Percentiles rank a stretch among this genome's conserved stretches.
Evolutionary conservation across 2,888 invertebrate genomes (phyloP).

Genomic region (Seira musarum): DNA sequence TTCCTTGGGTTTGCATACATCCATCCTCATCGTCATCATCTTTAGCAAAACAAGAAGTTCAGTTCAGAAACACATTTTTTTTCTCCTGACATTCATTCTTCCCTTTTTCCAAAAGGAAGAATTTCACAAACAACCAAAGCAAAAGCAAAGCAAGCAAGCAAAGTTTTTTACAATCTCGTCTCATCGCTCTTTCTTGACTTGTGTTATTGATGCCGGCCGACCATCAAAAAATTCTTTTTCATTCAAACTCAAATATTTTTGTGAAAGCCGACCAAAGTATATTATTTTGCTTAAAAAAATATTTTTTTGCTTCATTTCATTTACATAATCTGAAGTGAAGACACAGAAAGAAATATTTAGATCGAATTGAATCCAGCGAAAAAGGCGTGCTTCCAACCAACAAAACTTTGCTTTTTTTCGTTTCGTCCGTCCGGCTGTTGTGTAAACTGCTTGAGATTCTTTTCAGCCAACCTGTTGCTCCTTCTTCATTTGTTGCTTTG

Average conservation of each 20-base stretch:
- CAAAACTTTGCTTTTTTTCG: not conserved
- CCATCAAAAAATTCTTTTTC: not conserved
- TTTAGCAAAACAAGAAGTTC: not conserved
- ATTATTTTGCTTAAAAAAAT: not conserved
- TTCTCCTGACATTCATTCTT: not conserved
- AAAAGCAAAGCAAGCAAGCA: not conserved
- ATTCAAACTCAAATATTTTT: not conserved
- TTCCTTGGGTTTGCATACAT: not conserved
- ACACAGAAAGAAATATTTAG: too few species aligned
- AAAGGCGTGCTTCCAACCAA: not conserved
- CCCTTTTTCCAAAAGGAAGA: not conserved
- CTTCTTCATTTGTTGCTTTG: too few species aligned
- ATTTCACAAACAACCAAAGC: too few species aligned
- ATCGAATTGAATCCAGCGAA: not conserved
- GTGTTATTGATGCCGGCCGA: not conserved
- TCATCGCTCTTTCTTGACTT: not conserved
- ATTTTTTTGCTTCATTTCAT: not conserved
- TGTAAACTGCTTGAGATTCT: not conserved
- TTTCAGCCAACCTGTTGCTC: slow-evolving; percentile 50
- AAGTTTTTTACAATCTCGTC: not conserved
- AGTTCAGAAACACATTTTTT: not conserved
- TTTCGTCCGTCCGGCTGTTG: not conserved
- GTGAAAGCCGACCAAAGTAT: not conserved
- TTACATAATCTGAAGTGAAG: not conserved
- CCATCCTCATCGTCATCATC: not conserved